Evolutionary conservation across 2,797 vertebrate species (phyloP), one percentile per base, ranked within the genome.

Genomic region (Pipistrellus pipistrellus): DNA sequence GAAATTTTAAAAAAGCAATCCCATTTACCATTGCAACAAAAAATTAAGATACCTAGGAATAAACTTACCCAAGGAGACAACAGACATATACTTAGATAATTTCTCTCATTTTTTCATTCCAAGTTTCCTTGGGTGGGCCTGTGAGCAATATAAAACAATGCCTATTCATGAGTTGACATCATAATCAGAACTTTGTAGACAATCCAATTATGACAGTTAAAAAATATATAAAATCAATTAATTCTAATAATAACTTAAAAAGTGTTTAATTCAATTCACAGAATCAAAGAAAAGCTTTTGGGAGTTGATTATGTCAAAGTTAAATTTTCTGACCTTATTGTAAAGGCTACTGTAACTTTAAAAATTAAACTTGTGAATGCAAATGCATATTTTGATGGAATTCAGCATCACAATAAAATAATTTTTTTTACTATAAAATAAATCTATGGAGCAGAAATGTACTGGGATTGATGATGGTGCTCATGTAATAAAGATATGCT

Each of bases 361-460:
- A 88, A 92, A 88, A 69, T 77, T 85, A 51, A 77, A 38, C 21
- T 25, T 83, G 38, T 55, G n/a, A 84, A n/a, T 68, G 4, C 23
- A 5, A 92, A 15, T 44, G 77, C 4, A 83, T 8, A 64, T 71
- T 84, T 57, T 75, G 15, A 4, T 62, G 44, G 23, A 89, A 35
- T 69, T 73, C 23, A 72, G 8, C 30, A 84, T 44, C 32, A 93
- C 0, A 17, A 72, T 48, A 77, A 90, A 95, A 53, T 35, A 89
- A 41, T 76, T 8, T 3, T 91, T 94, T 93, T 72, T 77, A 41
- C 21, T 86, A 51, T 89, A 89, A 55, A 48, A 82, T 6, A 92
- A 82, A 68, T 66, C 20, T 64, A 6, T 76, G 68, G 64, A 53
- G 9, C 48, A 87, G n/a, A 84, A 55, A 38, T 69, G 5, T 64